These are phyloP conservation scores for Pyrrhosoma nymphula DNA, from an alignment of 2,888 invertebrate genomes.

Conservation along the genomic window DNA sequence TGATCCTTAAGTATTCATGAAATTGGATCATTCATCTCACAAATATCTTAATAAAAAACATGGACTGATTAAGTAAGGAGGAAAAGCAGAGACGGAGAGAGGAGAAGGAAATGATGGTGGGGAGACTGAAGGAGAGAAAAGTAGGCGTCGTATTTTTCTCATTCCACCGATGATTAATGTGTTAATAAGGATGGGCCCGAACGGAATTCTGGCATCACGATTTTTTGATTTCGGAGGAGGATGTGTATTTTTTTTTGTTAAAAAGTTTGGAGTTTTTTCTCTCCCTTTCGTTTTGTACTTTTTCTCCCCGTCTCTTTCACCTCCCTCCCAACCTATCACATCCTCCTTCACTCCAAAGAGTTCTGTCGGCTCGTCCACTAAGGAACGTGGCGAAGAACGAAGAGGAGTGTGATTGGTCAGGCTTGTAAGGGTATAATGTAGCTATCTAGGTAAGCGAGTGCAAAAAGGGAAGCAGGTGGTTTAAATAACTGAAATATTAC, in stretches of 20 bases:
- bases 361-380: neutral
- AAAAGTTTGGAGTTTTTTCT: neutral
- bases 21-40: neutral
- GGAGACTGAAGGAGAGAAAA: neutral
- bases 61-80: neutral
- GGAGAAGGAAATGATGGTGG: neutral
- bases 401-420: slow-evolving; percentile 7
- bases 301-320: neutral
- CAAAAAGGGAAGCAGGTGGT: no score
- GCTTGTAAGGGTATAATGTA: neutral
- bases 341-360: neutral
- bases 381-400: neutral
- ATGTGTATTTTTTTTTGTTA: neutral
- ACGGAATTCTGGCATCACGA: slow-evolving; percentile 1
- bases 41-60: neutral
- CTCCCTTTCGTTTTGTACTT: neutral
- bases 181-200: neutral
- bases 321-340: neutral
- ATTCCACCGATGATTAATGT: neutral
- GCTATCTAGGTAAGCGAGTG: neutral
- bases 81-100: neutral
- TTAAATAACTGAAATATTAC: no score
- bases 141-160: slow-evolving; percentile 2
- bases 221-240: slow-evolving; percentile 16
- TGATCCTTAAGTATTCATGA: neutral